Conservation (phyloP, 2,888 invertebrate genomes). For the Malthinus flaveolus region DNA sequence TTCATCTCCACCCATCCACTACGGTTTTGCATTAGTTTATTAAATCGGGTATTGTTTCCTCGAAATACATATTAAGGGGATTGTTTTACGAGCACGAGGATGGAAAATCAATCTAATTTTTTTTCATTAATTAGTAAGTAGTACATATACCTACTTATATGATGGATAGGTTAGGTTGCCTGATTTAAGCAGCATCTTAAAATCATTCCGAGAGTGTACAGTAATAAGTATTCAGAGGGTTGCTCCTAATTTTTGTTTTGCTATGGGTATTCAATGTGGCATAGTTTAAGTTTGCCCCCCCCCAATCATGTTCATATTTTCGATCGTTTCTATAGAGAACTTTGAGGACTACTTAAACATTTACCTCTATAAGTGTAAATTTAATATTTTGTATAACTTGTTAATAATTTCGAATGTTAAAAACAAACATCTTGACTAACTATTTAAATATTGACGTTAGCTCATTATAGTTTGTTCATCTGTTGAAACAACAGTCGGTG, state of each 20-base stretch:
- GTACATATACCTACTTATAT: neutral
- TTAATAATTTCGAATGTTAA: conserved; percentile 27
- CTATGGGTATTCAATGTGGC: too few relatives aligned
- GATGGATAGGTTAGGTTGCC: too few relatives aligned
- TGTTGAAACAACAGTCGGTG: conserved; percentile 41
- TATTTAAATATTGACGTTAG: conserved; percentile 38
- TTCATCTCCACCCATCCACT: conserved; percentile 49
- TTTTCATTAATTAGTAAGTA: neutral
- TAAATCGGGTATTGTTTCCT: conserved; percentile 49
- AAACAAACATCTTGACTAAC: conserved; percentile 39
- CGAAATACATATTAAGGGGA: conserved; percentile 41
- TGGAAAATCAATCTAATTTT: conserved; percentile 33
- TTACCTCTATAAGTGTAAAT: too few relatives aligned
- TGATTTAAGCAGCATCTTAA: too few relatives aligned
- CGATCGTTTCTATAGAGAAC: too few relatives aligned
- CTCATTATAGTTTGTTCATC: conserved; percentile 38
- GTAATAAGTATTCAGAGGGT: too few relatives aligned
- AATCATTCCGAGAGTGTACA: too few relatives aligned
- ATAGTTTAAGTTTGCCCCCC: too few relatives aligned
- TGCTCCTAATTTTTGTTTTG: too few relatives aligned
- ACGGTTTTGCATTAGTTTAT: conserved; percentile 50
- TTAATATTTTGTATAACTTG: conserved; percentile 9
- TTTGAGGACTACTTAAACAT: too few relatives aligned
- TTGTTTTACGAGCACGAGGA: conserved; percentile 35
- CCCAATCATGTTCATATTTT: too few relatives aligned